A percentile compares a stretch with the other conserved stretches of the same genome.
phyloP scores from a whole-genome alignment of 2,888 invertebrate species.

The Pardosa pseudoannulata region DNA sequence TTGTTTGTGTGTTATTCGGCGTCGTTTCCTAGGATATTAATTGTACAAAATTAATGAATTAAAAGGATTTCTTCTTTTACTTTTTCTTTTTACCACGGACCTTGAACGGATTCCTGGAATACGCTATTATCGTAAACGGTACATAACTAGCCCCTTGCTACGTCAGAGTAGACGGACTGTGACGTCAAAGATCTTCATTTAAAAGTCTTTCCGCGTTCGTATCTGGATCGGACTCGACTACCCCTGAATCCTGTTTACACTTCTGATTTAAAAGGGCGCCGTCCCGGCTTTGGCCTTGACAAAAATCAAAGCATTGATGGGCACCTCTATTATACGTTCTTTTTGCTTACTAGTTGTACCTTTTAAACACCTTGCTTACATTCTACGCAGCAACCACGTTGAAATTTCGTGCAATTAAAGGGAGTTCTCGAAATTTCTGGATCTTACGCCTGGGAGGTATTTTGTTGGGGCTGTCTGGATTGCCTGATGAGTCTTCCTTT shows the following conservation, averaged over 20 bases:
- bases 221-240: background rate
- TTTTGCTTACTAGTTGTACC: background rate
- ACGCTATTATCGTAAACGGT: background rate
- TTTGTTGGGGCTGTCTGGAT: too few species aligned
- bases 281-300: background rate
- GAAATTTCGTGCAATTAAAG: too few species aligned
- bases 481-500: too few species aligned
- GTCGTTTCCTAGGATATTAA: too few species aligned
- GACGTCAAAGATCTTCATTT: background rate
- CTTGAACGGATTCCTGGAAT: background rate
- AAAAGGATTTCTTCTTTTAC: too few species aligned
- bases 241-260: background rate
- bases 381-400: background rate
- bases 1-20: too few species aligned
- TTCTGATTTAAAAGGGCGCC: background rate
- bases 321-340: background rate
- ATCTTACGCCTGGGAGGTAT: too few species aligned
- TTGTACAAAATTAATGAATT: too few species aligned
- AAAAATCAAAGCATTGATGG: background rate
- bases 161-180: background rate
- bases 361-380: background rate
- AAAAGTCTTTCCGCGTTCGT: background rate
- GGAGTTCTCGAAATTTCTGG: too few species aligned
- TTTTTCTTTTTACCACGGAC: too few species aligned
- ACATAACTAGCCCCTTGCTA: background rate